Evolutionary conservation across 37 sponge, comb jelly and placozoan genomes (phyloP), one percentile per base, ranked within the genome.

Genomic region (Aplysina aerophoba): DNA sequence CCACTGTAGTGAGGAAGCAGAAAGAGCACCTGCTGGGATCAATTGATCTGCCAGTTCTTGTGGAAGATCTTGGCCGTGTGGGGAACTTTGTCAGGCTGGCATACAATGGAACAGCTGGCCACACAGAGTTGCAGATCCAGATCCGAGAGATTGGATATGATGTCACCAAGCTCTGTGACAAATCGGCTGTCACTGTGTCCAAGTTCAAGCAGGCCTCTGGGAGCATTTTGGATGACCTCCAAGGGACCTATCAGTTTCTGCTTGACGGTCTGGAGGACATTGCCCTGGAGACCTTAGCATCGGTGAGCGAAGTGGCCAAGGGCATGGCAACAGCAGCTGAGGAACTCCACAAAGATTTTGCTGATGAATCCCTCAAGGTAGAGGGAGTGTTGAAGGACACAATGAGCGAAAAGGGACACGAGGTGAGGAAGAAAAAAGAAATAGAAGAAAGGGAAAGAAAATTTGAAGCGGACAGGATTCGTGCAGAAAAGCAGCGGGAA

Each of bases 91-190:
- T 58, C 15, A 15, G 59, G 15, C 15, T 58, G 15, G 59, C 59
- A 20, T 58, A 58, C 59, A 58, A 58, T 59, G 59, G 59, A 58
- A 17, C 19, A 20, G 59, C 59, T 58, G 59, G 59, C 15, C 81
- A 55, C 57, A 84, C 88, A 0, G 58, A 87, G 0, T 58, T 63
- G 16, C 92, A 87, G 55, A 91, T 87, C 17, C 66, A 87, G 85
- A 66, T 91, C 16, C 85, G 82, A 57, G 56, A 41, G 0, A 64
- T 91, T 59, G 92, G 92, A 17, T 87, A 80, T 69, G 82, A 91
- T 34, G 62, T 91, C 13, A 87, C 92, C 16, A 91, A 55, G 77
- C 92, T 91, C 21, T 91, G 92, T 34, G 92, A 87, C 55, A 87
- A 84, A 40, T 87, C 88, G 0, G 92, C 88, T 40, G n/a, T 87